Conservation (phyloP, 2,797 vertebrate genomes). For the Xiphorhynchus erythropygius region DNA sequence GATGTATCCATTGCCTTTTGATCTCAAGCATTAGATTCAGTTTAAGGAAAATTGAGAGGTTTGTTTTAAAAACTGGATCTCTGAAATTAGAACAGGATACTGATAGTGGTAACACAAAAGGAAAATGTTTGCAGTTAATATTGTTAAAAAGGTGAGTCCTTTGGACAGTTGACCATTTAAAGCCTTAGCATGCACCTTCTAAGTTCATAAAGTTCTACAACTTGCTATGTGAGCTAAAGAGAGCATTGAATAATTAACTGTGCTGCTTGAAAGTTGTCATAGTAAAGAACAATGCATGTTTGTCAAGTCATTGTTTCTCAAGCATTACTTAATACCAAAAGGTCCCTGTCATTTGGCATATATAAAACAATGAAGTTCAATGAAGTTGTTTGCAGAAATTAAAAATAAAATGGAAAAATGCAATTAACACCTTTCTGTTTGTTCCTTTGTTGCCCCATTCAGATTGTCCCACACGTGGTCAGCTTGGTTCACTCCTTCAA, state of each 20-base stretch:
- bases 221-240: neutral
- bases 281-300: neutral
- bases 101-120: neutral
- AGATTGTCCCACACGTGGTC: conserved; percentile 93
- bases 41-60: neutral
- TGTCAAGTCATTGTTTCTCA: neutral
- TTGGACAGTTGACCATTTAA: neutral
- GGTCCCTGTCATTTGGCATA: neutral
- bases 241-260: neutral
- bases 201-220: neutral
- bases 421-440: neutral
- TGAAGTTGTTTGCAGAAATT: neutral
- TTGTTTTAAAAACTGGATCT: neutral
- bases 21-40: neutral
- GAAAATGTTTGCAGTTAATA: neutral
- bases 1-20: fast-evolving
- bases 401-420: neutral
- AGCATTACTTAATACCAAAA: neutral
- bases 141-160: neutral
- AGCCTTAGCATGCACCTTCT: neutral
- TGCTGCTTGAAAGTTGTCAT: neutral
- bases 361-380: neutral
- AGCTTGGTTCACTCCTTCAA: conserved; percentile 87
- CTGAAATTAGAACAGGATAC: neutral
- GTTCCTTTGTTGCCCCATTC: neutral